Conservation (phyloP, 2,888 invertebrate genomes). For the Tenthredo notha region DNA sequence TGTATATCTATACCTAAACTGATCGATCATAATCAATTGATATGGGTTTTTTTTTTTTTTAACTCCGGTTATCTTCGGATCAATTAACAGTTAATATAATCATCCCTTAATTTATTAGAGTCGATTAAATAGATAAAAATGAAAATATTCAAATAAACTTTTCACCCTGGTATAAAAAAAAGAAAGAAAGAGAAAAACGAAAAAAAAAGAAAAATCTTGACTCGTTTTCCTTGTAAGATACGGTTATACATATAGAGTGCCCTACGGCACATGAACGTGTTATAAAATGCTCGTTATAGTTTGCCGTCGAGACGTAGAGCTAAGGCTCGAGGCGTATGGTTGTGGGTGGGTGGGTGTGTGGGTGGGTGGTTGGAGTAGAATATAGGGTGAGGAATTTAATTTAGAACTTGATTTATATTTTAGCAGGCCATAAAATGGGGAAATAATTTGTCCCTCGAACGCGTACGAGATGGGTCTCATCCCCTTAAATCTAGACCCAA, state of each 20-base stretch:
- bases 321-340: neutral
- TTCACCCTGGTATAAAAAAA: neutral
- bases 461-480: slow-evolving; percentile 71
- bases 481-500: neutral
- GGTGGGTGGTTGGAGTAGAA: neutral
- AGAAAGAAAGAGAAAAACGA: neutral
- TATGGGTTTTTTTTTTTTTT: neutral
- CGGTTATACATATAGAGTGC: slow-evolving; percentile 8
- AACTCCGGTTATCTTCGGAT: neutral
- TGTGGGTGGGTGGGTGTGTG: neutral
- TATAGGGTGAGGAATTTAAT: slow-evolving; percentile 70
- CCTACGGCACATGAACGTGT: slow-evolving; percentile 58
- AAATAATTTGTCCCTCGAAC: slow-evolving; percentile 77
- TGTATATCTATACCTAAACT: neutral
- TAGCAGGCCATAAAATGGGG: slow-evolving; percentile 77
- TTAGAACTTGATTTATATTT: slow-evolving; percentile 78
- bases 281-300: slow-evolving; percentile 77
- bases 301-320: slow-evolving; percentile 52
- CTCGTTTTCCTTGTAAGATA: neutral
- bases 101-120: neutral
- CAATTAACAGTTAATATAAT: neutral
- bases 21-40: slow-evolving; percentile 18
- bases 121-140: neutral
- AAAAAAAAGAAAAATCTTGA: neutral
- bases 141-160: neutral